These are phyloP conservation scores for Autographa gamma DNA, from an alignment of 2,888 invertebrate species.

Conservation along the genomic window DNA sequence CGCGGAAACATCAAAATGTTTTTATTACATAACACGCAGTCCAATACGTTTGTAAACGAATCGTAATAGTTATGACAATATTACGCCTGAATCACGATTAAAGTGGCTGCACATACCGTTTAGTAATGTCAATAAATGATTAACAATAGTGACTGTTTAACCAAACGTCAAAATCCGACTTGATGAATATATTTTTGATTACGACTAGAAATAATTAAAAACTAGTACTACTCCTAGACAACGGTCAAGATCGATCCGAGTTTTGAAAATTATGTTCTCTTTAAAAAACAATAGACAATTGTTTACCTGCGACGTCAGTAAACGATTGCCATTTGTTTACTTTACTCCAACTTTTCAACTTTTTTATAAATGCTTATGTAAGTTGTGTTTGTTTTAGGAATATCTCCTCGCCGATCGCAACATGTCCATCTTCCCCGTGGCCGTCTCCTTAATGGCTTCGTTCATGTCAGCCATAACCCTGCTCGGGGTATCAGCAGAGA, in stretches of 20 bases:
- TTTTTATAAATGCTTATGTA: too few species aligned
- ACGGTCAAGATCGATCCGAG: too few species aligned
- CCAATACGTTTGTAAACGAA: slow-evolving; percentile 4
- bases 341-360: too few species aligned
- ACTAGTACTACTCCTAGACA: too few species aligned
- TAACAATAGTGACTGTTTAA: neutral
- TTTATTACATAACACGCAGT: neutral
- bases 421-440: slow-evolving; percentile 94
- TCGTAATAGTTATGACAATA: slow-evolving; percentile 4
- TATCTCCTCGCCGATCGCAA: slow-evolving; percentile 95
- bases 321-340: neutral
- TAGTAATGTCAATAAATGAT: neutral
- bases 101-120: neutral
- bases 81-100: neutral
- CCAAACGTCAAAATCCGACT: too few species aligned
- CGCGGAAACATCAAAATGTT: neutral
- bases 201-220: too few species aligned
- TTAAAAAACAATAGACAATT: neutral
- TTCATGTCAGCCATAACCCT: slow-evolving; percentile 97
- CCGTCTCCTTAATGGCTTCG: slow-evolving; percentile 97
- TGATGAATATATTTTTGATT: too few species aligned
- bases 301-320: neutral
- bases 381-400: slow-evolving; percentile 88
- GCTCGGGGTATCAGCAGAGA: slow-evolving; percentile 96
- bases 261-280: too few species aligned